Conservation (phyloP, 2,888 invertebrate species). For the Chrysina gloriosa region DNA sequence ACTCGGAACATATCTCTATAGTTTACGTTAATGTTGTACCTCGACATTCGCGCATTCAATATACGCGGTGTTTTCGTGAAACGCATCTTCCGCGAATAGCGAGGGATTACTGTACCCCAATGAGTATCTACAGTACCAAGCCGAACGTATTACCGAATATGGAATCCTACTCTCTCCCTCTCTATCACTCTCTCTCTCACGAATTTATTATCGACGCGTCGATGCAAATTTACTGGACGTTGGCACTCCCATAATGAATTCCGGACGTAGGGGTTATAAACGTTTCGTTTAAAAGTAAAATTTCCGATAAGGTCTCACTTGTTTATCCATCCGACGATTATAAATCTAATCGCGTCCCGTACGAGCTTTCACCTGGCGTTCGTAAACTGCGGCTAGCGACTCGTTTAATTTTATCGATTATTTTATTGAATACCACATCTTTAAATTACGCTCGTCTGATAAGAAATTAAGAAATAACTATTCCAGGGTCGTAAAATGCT, state of each 20-base stretch:
- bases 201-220: no score
- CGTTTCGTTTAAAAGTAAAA: background rate
- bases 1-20: no score
- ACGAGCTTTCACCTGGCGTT: background rate
- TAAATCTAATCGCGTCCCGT: background rate
- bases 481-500: background rate
- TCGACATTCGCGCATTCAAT: no score
- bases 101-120: no score
- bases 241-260: background rate
- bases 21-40: no score
- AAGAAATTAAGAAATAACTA: background rate
- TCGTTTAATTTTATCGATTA: background rate
- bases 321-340: background rate
- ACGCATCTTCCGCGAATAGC: no score
- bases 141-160: no score
- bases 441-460: background rate
- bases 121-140: no score
- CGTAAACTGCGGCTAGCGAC: background rate
- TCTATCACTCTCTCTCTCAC: no score
- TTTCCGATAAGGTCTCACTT: background rate
- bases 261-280: constrained; percentile 4
- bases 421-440: constrained; percentile 6
- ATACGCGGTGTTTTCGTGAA: no score
- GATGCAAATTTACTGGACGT: background rate
- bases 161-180: no score